These are phyloP conservation scores for Pandion haliaetus DNA, from an alignment of 2,113 vertebrate genomes.

Conservation along the genomic window DNA sequence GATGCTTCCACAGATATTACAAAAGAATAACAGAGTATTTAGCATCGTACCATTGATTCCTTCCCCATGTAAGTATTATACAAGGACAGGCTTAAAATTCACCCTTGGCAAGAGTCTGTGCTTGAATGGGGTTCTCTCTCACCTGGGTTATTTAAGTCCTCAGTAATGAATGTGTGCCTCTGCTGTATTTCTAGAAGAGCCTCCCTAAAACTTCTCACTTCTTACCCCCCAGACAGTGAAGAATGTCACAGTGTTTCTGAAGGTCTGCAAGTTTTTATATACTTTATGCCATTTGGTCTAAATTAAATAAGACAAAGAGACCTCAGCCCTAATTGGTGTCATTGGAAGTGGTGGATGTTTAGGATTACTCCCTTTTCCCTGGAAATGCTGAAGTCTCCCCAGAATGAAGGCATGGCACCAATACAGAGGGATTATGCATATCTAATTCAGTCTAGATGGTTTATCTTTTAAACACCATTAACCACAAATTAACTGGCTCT, in stretches of 20 bases:
- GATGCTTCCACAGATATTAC: constrained; percentile 22
- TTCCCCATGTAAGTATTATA: background rate
- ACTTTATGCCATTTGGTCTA: background rate
- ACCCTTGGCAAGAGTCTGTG: background rate
- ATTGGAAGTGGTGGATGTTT: background rate
- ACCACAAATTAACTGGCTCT: constrained; percentile 66
- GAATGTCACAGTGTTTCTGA: background rate
- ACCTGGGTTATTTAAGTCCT: background rate
- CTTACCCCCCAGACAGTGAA: background rate
- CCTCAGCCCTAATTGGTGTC: background rate
- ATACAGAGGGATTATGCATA: background rate
- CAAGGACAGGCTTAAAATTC: background rate
- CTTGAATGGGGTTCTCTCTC: background rate
- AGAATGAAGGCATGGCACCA: background rate
- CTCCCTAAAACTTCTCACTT: background rate
- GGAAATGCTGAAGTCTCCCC: background rate
- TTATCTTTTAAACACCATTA: constrained; percentile 71
- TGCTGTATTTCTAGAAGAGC: background rate
- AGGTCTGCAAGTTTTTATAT: background rate
- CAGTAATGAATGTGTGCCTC: background rate
- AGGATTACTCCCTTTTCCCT: background rate
- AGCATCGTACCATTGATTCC: background rate
- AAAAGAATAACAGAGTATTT: background rate
- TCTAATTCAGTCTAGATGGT: constrained; percentile 31
- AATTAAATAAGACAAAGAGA: background rate